phyloP scores from a whole-genome alignment of 2,797 vertebrate species.

The Aselliscus stoliczkanus region DNA sequence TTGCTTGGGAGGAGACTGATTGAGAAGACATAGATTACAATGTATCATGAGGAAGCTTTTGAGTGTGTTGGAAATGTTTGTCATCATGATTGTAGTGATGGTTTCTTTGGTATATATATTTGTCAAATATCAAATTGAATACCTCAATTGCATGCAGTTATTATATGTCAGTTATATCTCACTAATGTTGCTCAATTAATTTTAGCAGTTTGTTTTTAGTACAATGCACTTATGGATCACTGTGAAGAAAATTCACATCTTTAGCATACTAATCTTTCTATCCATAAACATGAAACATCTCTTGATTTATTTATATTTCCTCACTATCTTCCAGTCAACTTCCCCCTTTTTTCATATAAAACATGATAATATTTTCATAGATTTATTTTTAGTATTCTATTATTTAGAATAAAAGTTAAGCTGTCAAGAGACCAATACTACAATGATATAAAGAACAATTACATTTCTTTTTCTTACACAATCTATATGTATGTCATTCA shows the following conservation, averaged over 20 bases:
- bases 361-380: neutral
- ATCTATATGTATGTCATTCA: neutral
- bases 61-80: neutral
- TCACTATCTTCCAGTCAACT: neutral
- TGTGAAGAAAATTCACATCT: neutral
- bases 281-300: neutral
- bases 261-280: neutral
- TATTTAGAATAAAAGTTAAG: neutral
- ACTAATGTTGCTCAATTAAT: neutral
- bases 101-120: neutral
- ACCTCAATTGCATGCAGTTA: neutral
- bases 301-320: neutral
- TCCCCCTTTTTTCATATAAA: neutral
- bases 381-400: neutral
- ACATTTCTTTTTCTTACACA: neutral
- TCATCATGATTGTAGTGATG: neutral
- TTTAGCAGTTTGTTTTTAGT: neutral
- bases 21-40: neutral
- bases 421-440: neutral
- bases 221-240: neutral
- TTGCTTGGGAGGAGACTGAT: neutral
- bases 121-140: neutral
- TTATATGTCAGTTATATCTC: neutral
- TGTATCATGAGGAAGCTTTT: neutral
- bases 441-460: neutral